A percentile compares a stretch with the other conserved stretches of the same genome.
These are phyloP conservation scores for Anneissia japonica DNA, from an alignment of 35 echinoderm and acorn worm genomes.

Conservation along the genomic window DNA sequence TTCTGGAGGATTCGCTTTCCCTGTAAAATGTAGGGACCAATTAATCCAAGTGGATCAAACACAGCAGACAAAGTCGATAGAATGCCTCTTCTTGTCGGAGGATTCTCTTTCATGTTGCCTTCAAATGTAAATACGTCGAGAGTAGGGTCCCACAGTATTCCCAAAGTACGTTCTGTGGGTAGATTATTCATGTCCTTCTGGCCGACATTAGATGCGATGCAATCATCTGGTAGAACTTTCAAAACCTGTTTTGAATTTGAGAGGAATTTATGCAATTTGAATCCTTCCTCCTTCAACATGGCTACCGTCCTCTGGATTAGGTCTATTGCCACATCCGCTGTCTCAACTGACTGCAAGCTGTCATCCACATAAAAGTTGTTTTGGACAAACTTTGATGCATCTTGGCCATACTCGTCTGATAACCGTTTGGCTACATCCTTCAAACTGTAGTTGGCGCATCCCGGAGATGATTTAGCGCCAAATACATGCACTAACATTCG, in stretches of 20 bases:
- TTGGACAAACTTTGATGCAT: background rate
- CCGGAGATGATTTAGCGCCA: background rate
- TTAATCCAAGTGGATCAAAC: background rate
- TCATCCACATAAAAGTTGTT: conserved; percentile 64
- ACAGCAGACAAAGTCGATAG: conserved; percentile 34
- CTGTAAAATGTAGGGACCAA: background rate
- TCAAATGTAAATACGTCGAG: conserved; percentile 33
- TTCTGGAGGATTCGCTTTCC: conserved; percentile 28
- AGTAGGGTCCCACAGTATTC: conserved; percentile 36
- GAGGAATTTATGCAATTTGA: conserved; percentile 41
- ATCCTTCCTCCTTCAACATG: conserved; percentile 27
- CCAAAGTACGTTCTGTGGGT: conserved; percentile 41
- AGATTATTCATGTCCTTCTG: conserved; percentile 21
- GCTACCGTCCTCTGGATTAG: background rate
- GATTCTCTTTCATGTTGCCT: conserved; percentile 19
- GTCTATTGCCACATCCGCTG: conserved; percentile 16
- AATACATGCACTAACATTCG: conserved; percentile 22
- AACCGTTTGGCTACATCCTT: background rate
- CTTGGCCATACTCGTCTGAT: background rate
- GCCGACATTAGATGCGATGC: background rate
- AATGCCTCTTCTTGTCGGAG: conserved; percentile 44
- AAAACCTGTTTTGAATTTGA: conserved; percentile 37
- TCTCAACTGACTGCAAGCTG: conserved; percentile 36
- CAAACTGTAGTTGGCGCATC: background rate
- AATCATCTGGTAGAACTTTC: conserved; percentile 9